phyloP scores from a whole-genome alignment of 2,113 vertebrate species.

The Prinia subflava region DNA sequence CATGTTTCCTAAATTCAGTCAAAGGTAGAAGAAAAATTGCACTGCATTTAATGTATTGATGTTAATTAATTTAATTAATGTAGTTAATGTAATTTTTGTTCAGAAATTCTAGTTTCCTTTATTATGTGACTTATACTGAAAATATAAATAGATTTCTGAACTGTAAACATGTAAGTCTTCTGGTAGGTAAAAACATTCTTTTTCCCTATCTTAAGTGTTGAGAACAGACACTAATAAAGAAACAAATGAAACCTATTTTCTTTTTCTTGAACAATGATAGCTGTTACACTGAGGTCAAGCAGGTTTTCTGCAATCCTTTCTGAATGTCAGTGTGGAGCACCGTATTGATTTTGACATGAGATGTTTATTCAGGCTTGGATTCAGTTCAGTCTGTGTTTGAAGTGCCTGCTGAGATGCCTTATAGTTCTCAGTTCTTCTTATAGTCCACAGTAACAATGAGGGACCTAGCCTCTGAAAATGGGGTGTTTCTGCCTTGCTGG shows the following conservation, averaged over 20 bases:
- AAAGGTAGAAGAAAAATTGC: background rate
- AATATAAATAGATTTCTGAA: background rate
- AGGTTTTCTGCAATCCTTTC: background rate
- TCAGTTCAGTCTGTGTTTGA: background rate
- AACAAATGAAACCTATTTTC: background rate
- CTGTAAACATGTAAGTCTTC: background rate
- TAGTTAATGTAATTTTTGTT: background rate
- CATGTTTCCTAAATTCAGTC: background rate
- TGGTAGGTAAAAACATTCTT: background rate
- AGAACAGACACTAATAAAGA: background rate
- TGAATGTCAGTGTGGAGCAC: background rate
- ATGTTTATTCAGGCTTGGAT: background rate
- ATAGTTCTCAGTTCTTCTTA: background rate
- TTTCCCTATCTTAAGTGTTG: accelerated
- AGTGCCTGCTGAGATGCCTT: background rate
- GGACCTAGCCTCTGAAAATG: background rate
- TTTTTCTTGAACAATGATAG: background rate
- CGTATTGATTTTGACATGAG: background rate
- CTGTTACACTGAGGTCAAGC: background rate
- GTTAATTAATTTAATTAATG: too few species aligned
- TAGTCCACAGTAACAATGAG: background rate
- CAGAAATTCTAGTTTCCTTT: background rate
- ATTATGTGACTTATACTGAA: background rate
- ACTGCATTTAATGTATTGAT: background rate
- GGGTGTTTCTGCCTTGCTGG: background rate